Base-by-base conservation (phyloP, 2,888 invertebrate species). In the Metellina segmentata region DNA sequence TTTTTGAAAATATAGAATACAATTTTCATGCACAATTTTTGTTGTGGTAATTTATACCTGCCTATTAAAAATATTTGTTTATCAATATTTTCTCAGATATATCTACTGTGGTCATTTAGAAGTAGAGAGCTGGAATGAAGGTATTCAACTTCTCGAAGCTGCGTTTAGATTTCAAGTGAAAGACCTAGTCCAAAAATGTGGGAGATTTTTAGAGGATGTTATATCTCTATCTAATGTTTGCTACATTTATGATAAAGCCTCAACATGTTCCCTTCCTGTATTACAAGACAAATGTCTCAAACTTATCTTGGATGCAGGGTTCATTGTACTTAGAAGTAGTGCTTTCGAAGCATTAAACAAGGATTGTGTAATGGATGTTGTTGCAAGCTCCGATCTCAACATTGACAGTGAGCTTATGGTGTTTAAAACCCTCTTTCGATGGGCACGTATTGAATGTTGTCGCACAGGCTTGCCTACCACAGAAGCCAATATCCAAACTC, bases 261-360 rank as follows among this genome's bases (percentile, higher is more conserved):
- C 92, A 19, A 70, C 51, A 6, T 92, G 78, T 79, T 52, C 89
- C 8, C 79, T 92, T 20, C 77, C 85, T 19, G 72, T 69, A 49
- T 72, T 92, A 11, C 81, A 79, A 53, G 85, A 92, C n/a, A 89
- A 92, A 70, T 92, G 92, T 16, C 81, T 92, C 19, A 92, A 85
- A 52, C 75, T 92, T 1, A 92, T 92, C 69, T 77, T 92, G 34
- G 92, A 92, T 75, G 92, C 92, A 16, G 92, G 92, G 4, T 92
- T 92, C 74, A 20, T 92, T 20, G 89, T 92, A 11, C 52, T 92
- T 48, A 89, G 89, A 81, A 92, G 89, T 48, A 85, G 74, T 19
- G 82, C 92, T 20, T 92, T 92, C 81, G 85, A 92, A 61, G 53
- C 78, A 0, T 52, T 92, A 6, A 89, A 82, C 51, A 92, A 92